Base-by-base conservation (phyloP, 2,113 vertebrate genomes). In the Leptosomus discolor region DNA sequence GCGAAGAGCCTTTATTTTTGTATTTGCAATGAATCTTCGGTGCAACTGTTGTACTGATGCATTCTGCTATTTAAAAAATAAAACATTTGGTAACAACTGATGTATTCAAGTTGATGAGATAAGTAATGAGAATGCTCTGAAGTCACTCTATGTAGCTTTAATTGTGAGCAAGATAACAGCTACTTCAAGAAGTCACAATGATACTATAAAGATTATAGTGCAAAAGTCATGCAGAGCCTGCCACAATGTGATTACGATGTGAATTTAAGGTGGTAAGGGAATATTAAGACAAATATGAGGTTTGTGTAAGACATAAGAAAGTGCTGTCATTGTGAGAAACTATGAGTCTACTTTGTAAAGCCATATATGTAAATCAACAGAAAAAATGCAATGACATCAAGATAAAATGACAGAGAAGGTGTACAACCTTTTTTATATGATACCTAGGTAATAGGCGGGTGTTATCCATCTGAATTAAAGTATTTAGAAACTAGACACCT, bases 61-160 rank as follows among this genome's bases (percentile, higher is more conserved):
- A 54, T 76, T 90, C 58, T 85, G 64, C 61, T 76, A 57, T 68
- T 58, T 60, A 24, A 83, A 94, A 92, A 77, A 46, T 20, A 30
- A 51, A 84, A 61, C 43, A 88, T n/a, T 63, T 54, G 12, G 41
- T 54, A 96, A 65, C 53, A 76, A 74, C 36, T 37, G 11, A 92
- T 63, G 53, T 79, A 60, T 63, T 94, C 75, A 79, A 82, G 77
- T 61, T 85, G 69, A 14, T 41, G 67, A 80, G 74, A 53, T 95
- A 96, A 96, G 53, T 76, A 79, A 88, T 63, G 57, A 82, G 69
- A 89, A 94, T n/a, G 20, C 37, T 92, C 83, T 91, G 32, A 95
- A 95, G 75, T 54, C 50, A 92, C 58, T 96, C 91, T 90, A 86
- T 77, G 91, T 39, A 85, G 90, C 68, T 96, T 96, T 95, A 92